Evolutionary conservation across 1,140 invertebrate genomes (phyloP).

Genomic region (Apocrypta bakeri): DNA sequence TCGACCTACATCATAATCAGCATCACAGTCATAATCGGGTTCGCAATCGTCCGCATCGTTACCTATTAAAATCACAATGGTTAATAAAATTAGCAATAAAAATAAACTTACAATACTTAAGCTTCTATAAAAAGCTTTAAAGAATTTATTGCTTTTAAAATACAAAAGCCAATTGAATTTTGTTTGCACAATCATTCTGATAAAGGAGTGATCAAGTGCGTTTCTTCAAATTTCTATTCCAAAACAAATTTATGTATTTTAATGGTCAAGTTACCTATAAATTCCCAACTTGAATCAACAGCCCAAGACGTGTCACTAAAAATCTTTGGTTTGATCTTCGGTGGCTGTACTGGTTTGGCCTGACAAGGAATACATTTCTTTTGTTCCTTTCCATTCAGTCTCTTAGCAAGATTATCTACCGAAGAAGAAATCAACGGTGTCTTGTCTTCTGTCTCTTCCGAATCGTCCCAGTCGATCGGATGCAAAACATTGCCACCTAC

Average conservation of each 20-base stretch:
- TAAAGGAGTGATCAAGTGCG: neutral
- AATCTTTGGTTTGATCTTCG: slow-evolving; percentile 77
- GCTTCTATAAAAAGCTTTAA: neutral
- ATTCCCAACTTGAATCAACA: slow-evolving; percentile 91
- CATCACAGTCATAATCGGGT: slow-evolving; percentile 74
- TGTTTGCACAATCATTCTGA: neutral
- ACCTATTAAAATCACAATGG: slow-evolving; percentile 59
- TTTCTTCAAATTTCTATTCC: neutral
- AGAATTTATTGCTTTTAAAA: neutral
- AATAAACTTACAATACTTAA: neutral
- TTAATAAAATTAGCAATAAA: neutral
- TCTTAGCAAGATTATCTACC: slow-evolving; percentile 78
- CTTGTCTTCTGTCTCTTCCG: slow-evolving; percentile 71
- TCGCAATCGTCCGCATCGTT: slow-evolving; percentile 73
- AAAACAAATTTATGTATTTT: neutral
- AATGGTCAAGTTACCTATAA: slow-evolving; percentile 78
- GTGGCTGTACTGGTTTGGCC: slow-evolving; percentile 83
- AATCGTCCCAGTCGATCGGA: slow-evolving; percentile 77
- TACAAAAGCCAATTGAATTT: neutral
- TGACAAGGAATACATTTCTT: slow-evolving; percentile 74
- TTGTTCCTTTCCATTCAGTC: slow-evolving; percentile 71
- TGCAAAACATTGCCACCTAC: slow-evolving; percentile 71
- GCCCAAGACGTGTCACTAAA: slow-evolving; percentile 85
- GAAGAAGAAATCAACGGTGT: slow-evolving; percentile 79
- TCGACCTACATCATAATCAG: slow-evolving; percentile 69